Percentiles rank a stretch among this genome's conserved stretches.
phyloP scores from a whole-genome alignment of 2,797 vertebrate species.

The Enteromius radiatus region DNA sequence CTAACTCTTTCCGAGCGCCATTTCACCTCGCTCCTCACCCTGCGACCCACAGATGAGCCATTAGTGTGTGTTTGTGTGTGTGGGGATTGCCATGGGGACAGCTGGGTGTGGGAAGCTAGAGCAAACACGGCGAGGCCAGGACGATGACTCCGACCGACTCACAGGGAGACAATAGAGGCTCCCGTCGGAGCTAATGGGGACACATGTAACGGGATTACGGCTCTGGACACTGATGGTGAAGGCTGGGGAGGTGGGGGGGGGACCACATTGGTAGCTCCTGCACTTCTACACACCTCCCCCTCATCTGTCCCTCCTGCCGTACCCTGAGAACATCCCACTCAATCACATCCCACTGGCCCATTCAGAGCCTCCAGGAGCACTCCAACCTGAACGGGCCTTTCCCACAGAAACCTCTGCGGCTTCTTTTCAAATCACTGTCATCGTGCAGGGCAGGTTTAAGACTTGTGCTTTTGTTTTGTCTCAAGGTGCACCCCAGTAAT shows the following conservation, averaged over 20 bases:
- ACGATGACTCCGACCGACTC: conserved; percentile 76
- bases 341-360: conserved; percentile 60
- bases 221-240: conserved; percentile 59
- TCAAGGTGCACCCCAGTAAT: too few relatives aligned
- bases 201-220: conserved; percentile 79
- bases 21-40: conserved; percentile 34
- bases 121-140: conserved; percentile 72
- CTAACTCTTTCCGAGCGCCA: neutral
- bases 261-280: conserved; percentile 77
- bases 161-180: conserved; percentile 71
- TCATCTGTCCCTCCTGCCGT: conserved; percentile 64
- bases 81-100: conserved; percentile 73
- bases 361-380: conserved; percentile 56
- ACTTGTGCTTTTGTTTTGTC: too few relatives aligned
- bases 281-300: conserved; percentile 53
- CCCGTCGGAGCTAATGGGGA: conserved; percentile 79
- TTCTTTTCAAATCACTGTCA: conserved; percentile 7
- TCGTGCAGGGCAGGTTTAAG: conserved; percentile 41
- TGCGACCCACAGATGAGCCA: conserved; percentile 14
- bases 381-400: conserved; percentile 54
- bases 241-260: conserved; percentile 38
- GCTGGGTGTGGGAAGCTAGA: conserved; percentile 76
- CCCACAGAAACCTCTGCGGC: conserved; percentile 55
- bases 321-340: conserved; percentile 64
- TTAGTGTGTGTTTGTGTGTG: conserved; percentile 24